A percentile compares a stretch with the other conserved stretches of the same genome.
phyloP scores from a whole-genome alignment of 2,113 vertebrate genomes.

The Capreolus pygargus region DNA sequence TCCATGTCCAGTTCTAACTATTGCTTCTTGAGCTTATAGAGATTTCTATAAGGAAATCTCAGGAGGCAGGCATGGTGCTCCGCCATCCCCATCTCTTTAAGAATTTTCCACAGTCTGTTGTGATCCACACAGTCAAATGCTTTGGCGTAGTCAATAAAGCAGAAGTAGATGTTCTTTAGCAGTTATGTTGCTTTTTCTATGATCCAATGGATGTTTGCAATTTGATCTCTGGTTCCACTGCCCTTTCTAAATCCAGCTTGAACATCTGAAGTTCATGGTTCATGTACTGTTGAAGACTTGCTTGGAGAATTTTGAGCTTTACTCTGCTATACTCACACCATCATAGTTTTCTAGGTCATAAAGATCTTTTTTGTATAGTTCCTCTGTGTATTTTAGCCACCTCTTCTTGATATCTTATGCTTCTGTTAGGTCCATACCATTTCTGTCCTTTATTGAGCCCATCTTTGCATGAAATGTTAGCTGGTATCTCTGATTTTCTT shows the following conservation, averaged over 20 bases:
- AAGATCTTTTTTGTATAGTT: background rate
- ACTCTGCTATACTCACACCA: background rate
- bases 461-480: background rate
- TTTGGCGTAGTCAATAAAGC: background rate
- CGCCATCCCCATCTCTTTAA: background rate
- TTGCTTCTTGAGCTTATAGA: background rate
- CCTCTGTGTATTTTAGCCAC: background rate
- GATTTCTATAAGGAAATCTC: background rate
- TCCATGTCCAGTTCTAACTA: background rate
- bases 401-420: background rate
- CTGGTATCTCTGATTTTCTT: background rate
- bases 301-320: background rate
- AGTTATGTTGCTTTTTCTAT: background rate
- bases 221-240: background rate
- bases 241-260: background rate
- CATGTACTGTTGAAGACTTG: fast-evolving
- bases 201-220: background rate
- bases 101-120: background rate
- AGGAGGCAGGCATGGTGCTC: background rate
- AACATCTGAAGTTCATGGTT: background rate
- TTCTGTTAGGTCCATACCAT: background rate
- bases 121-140: background rate
- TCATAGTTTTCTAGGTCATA: background rate
- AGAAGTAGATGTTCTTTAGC: background rate
- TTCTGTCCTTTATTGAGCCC: background rate